Percentiles rank a stretch among this genome's conserved stretches.
Conservation (phyloP, 2,888 invertebrate species). For the Pterostichus niger region DNA sequence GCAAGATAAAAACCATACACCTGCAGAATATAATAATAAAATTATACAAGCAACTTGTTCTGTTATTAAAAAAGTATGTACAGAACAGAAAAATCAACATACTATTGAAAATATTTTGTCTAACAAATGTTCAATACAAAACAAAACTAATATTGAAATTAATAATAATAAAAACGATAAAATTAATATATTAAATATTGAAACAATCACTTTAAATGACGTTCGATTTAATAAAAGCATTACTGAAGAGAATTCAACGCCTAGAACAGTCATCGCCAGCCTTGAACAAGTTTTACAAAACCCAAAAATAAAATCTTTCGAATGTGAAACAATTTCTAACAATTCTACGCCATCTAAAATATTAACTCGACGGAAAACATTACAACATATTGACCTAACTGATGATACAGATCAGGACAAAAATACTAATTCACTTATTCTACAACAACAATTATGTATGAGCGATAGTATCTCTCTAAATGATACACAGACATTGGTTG, state of each 20-base stretch:
- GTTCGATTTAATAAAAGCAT: background rate
- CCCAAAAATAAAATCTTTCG: too few relatives aligned
- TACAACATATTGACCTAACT: background rate
- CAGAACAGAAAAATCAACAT: constrained; percentile 8
- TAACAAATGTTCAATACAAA: constrained; percentile 2
- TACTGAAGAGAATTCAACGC: too few relatives aligned
- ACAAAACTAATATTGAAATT: background rate
- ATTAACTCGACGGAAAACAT: background rate
- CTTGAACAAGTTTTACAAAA: too few relatives aligned
- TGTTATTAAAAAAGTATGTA: constrained; percentile 15
- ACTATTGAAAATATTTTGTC: constrained; percentile 36
- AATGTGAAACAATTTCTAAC: too few relatives aligned
- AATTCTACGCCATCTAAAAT: background rate
- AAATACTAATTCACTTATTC: background rate
- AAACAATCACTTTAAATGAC: background rate
- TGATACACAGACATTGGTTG: background rate
- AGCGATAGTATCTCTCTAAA: background rate
- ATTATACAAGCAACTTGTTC: background rate
- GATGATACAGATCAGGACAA: background rate
- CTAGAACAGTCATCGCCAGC: too few relatives aligned
- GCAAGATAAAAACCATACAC: too few relatives aligned
- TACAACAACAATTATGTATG: background rate
- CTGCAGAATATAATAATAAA: background rate
- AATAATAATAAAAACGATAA: background rate
- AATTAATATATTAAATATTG: background rate